Evolutionary conservation across 2,888 invertebrate genomes (phyloP).

Genomic region (Neoitamus cyanurus): DNA sequence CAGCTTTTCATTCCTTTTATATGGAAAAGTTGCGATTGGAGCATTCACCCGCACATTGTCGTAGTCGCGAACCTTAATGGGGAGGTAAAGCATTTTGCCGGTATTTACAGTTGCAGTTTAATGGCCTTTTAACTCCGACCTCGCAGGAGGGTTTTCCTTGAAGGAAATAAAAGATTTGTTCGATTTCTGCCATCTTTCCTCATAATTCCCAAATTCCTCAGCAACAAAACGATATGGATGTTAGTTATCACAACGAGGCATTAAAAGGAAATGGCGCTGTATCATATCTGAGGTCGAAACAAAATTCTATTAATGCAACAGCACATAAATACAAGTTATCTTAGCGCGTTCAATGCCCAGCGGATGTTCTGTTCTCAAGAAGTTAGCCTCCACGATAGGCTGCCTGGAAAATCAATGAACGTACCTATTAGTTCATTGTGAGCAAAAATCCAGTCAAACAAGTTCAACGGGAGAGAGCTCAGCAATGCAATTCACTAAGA

Average conservation of each 20-base stretch:
- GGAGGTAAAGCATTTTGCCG: not conserved
- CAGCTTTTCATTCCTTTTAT: not conserved
- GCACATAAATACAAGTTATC: not conserved
- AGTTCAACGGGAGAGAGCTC: not conserved
- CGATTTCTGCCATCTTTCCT: not conserved
- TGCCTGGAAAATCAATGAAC: not conserved
- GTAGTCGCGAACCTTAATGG: not conserved
- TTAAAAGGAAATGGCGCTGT: not conserved
- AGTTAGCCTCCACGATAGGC: not conserved
- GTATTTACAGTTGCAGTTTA: not conserved
- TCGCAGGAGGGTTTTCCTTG: not conserved
- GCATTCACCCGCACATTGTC: not conserved
- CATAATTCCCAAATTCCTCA: not conserved
- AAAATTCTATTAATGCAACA: not conserved
- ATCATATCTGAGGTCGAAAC: not conserved
- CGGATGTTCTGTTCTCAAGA: not conserved
- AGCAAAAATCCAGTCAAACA: not conserved
- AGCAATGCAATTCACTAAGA: not conserved
- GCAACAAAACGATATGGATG: not conserved
- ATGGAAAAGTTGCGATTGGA: not conserved
- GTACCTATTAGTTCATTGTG: not conserved
- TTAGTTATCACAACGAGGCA: not conserved
- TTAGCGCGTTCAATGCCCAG: not conserved
- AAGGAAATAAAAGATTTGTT: not conserved
- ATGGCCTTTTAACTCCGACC: not conserved